Conservation (phyloP, 2,888 invertebrate genomes). For the Plebejus anna region DNA sequence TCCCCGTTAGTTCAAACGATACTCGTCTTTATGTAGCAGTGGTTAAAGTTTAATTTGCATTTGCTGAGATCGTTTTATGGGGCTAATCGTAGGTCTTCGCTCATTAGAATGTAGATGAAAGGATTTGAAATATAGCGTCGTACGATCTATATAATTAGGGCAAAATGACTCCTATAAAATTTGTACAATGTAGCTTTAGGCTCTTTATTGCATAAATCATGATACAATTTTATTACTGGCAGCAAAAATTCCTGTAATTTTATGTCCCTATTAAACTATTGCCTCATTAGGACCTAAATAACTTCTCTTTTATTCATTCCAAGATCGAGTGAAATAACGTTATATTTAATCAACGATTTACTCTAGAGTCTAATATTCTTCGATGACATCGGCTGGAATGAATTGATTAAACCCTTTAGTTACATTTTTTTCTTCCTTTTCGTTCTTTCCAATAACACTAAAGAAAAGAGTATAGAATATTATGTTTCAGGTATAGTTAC, state of each 20-base stretch:
- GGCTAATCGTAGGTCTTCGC: constrained; percentile 35
- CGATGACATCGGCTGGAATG: too few relatives aligned
- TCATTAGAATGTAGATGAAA: constrained; percentile 31
- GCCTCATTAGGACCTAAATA: not conserved
- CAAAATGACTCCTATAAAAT: constrained; percentile 6
- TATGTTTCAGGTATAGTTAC: too few relatives aligned
- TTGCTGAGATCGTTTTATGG: constrained; percentile 35
- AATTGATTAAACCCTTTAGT: too few relatives aligned
- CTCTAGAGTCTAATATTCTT: too few relatives aligned
- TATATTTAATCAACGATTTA: too few relatives aligned
- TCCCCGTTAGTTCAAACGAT: constrained; percentile 38
- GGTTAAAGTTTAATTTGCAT: constrained; percentile 33
- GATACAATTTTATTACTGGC: not conserved
- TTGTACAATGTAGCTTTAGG: not conserved
- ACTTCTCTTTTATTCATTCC: not conserved
- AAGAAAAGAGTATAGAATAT: too few relatives aligned
- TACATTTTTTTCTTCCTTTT: too few relatives aligned
- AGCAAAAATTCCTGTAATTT: not conserved
- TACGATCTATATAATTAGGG: not conserved
- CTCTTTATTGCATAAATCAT: not conserved
- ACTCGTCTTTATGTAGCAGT: constrained; percentile 37
- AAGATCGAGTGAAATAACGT: not conserved
- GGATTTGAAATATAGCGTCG: not conserved
- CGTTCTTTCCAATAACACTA: too few relatives aligned
- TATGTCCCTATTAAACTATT: not conserved